Evolutionary conservation across 2,888 invertebrate genomes (phyloP).

Genomic region (Andricus curvator): DNA sequence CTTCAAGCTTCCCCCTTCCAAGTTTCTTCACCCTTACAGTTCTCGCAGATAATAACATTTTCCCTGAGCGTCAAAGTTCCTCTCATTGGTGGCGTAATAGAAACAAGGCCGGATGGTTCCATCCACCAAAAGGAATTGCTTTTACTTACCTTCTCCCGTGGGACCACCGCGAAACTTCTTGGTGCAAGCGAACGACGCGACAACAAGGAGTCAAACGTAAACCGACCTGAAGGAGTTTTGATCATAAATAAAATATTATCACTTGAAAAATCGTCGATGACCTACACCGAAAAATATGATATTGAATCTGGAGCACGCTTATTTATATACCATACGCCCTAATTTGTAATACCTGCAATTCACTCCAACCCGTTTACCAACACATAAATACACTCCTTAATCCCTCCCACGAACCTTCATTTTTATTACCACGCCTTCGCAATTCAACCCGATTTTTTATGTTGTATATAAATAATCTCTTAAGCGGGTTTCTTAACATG

Average conservation of each 20-base stretch:
- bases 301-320: too few relatives aligned
- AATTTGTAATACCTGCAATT: too few relatives aligned
- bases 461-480: too few relatives aligned
- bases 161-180: background rate
- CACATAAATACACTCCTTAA: too few relatives aligned
- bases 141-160: background rate
- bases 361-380: too few relatives aligned
- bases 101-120: background rate
- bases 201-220: background rate
- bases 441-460: too few relatives aligned
- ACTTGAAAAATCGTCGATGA: background rate
- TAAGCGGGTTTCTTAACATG: too few relatives aligned
- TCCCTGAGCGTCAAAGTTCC: constrained; percentile 1
- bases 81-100: background rate
- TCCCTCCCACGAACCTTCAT: too few relatives aligned
- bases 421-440: too few relatives aligned
- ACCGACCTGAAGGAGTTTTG: background rate
- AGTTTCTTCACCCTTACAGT: background rate
- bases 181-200: background rate
- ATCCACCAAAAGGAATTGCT: background rate
- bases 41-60: background rate
- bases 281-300: background rate
- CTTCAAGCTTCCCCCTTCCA: background rate
- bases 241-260: background rate
- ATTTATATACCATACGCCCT: too few relatives aligned